phyloP scores from a whole-genome alignment of 2,797 vertebrate genomes.

The Tarsius wallacei region DNA sequence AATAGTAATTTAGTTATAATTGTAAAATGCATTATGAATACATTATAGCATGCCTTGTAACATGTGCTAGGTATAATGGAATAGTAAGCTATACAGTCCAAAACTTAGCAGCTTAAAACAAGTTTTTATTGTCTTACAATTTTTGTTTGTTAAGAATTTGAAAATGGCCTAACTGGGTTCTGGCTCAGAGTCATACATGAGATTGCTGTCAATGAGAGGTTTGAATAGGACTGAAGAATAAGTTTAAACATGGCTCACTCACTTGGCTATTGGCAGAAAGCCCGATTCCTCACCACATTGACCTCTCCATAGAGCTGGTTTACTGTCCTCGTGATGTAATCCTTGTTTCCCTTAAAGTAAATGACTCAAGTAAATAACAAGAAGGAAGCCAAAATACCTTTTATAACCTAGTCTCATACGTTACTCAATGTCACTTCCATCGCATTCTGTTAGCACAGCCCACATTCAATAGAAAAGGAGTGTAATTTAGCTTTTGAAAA shows the following conservation, averaged over 20 bases:
- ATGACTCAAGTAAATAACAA: background rate
- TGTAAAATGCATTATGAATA: background rate
- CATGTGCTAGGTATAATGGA: background rate
- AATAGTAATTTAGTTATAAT: background rate
- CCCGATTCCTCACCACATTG: background rate
- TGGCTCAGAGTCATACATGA: background rate
- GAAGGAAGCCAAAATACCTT: background rate
- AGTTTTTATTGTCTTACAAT: background rate
- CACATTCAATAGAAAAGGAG: background rate
- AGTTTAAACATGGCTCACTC: background rate
- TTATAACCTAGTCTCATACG: background rate
- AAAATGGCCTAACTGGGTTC: background rate
- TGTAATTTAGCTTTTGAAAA: constrained; percentile 4
- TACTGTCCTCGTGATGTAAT: background rate
- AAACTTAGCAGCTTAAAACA: background rate
- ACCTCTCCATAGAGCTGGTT: background rate
- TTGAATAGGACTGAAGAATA: background rate
- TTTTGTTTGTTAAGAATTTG: background rate
- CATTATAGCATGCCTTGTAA: background rate
- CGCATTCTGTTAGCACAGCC: background rate
- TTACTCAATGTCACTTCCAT: background rate
- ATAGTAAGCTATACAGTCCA: background rate
- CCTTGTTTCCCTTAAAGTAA: background rate
- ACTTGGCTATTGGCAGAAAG: background rate
- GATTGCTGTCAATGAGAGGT: background rate